These are phyloP conservation scores for Pseudomugil gertrudae DNA, from an alignment of 2,797 vertebrate genomes.

Conservation along the genomic window DNA sequence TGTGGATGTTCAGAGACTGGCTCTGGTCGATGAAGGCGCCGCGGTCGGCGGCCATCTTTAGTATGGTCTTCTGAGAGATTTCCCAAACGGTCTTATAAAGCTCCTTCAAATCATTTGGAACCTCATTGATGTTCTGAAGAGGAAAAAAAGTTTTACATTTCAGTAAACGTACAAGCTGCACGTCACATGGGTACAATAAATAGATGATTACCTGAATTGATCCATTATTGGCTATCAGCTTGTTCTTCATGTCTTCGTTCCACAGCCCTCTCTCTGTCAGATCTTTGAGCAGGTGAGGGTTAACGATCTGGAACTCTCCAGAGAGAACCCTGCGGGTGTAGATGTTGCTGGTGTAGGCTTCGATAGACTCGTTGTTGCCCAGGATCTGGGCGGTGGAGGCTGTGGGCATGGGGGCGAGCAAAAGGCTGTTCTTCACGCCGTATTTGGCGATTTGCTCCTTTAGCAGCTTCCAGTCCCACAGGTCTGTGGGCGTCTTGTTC, in stretches of 20 bases:
- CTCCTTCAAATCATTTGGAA: conserved; percentile 91
- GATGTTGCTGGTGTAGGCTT: conserved; percentile 98
- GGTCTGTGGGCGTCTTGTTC: conserved; percentile 88
- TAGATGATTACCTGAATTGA: conserved; percentile 89
- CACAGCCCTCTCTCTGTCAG: conserved; percentile 93
- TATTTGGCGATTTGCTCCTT: conserved; percentile 94
- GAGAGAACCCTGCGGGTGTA: conserved; percentile 97
- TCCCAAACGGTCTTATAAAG: conserved; percentile 99
- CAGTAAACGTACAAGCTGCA: neutral
- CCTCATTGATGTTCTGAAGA: conserved; percentile 85
- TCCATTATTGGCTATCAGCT: conserved; percentile 93
- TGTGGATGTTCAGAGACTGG: conserved; percentile 98
- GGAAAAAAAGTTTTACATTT: neutral
- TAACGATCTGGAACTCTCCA: conserved; percentile 99
- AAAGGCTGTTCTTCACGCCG: conserved; percentile 94
- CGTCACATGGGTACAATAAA: too few relatives aligned
- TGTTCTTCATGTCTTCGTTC: conserved; percentile 98
- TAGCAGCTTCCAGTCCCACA: conserved; percentile 91
- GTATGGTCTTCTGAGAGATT: conserved; percentile 93
- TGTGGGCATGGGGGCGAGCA: conserved; percentile 96
- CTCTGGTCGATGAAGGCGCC: conserved; percentile 98
- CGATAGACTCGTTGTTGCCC: conserved; percentile 98
- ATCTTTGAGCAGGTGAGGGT: conserved; percentile 96
- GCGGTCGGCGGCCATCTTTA: conserved; percentile 97
- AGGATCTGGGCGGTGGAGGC: conserved; percentile 98